A percentile compares a stretch with the other conserved stretches of the same genome.
phyloP scores from a whole-genome alignment of 2,888 invertebrate species.

The Arrhopalites spinosus region DNA sequence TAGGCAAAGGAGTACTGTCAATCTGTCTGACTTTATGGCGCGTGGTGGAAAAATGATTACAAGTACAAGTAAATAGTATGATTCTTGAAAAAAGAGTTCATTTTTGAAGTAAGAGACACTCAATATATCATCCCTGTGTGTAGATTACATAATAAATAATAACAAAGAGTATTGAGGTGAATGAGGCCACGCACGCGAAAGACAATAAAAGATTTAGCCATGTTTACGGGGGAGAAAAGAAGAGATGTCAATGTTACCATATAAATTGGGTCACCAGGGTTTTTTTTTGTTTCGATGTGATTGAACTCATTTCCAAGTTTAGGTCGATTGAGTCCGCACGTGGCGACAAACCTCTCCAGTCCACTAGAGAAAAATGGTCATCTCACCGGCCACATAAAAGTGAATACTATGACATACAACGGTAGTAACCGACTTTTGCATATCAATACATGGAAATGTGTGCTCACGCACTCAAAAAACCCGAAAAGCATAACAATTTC shows the following conservation, averaged over 20 bases:
- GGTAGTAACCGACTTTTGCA: background rate
- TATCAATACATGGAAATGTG: background rate
- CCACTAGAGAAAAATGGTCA: background rate
- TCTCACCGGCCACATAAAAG: background rate
- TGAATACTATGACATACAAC: background rate
- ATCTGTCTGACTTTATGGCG: too few relatives aligned
- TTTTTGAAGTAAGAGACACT: too few relatives aligned
- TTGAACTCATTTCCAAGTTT: slow-evolving; percentile 23
- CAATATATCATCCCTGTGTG: too few relatives aligned
- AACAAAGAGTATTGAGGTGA: background rate
- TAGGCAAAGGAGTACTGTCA: too few relatives aligned
- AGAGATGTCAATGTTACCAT: slow-evolving; percentile 28
- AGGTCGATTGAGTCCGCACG: slow-evolving; percentile 24
- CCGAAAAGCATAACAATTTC: background rate
- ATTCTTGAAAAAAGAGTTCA: too few relatives aligned
- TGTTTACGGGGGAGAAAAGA: background rate
- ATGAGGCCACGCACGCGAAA: slow-evolving; percentile 4
- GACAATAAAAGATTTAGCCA: background rate
- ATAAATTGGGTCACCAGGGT: slow-evolving; percentile 23
- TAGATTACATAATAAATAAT: background rate
- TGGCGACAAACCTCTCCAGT: background rate
- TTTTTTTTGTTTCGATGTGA: slow-evolving; percentile 10
- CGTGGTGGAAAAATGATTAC: too few relatives aligned
- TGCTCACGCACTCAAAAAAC: background rate
- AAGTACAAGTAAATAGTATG: too few relatives aligned